These are phyloP conservation scores for Acromyrmex charruanus DNA, from an alignment of 1,140 invertebrate species.

Conservation along the genomic window DNA sequence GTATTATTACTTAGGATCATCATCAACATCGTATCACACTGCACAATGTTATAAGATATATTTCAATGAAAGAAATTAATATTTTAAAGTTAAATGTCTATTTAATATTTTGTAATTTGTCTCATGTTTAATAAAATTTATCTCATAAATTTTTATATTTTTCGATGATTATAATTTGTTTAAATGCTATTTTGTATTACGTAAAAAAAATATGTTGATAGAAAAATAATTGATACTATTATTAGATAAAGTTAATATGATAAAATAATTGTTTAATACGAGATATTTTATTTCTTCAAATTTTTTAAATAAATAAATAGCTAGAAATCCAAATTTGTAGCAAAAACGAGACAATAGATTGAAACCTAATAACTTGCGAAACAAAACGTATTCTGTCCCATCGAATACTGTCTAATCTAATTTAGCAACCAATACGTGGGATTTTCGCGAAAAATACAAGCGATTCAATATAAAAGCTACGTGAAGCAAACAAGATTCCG, in stretches of 20 bases:
- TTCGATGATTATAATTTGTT: background rate
- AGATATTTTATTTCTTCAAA: background rate
- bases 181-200: background rate
- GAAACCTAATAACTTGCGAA: slow-evolving; percentile 13
- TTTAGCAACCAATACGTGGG: slow-evolving; percentile 69
- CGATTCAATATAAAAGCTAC: slow-evolving; percentile 76
- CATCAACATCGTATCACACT: background rate
- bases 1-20: slow-evolving; percentile 1
- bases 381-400: slow-evolving; percentile 29
- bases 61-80: background rate
- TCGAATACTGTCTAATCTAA: slow-evolving; percentile 71
- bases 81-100: background rate
- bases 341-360: slow-evolving; percentile 16
- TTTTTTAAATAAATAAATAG: slow-evolving; percentile 23
- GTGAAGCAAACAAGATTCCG: slow-evolving; percentile 73
- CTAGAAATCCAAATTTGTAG: background rate
- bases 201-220: background rate
- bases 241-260: background rate
- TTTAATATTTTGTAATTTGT: background rate
- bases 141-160: background rate
- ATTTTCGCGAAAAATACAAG: slow-evolving; percentile 65
- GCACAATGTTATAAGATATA: background rate
- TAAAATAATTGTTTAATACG: background rate
- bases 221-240: background rate
- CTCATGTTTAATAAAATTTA: background rate